Conservation (phyloP, 2,113 vertebrate genomes). For the Tautogolabrus adspersus region DNA sequence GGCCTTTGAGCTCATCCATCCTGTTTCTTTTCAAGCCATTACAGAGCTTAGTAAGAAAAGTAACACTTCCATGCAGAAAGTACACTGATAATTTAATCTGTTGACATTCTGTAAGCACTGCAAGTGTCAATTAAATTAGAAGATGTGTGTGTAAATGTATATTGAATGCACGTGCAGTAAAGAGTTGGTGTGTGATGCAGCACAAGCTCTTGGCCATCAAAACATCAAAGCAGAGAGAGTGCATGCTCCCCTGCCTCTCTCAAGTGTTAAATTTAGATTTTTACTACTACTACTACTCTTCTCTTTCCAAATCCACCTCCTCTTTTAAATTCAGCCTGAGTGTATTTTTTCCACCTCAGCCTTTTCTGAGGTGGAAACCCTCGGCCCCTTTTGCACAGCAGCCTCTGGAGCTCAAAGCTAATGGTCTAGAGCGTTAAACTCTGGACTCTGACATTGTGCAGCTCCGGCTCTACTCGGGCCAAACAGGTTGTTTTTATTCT, state of each 20-base stretch:
- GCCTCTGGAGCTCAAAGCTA: conserved; percentile 46
- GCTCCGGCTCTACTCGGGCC: conserved; percentile 28
- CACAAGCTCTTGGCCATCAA: background rate
- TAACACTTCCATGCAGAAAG: background rate
- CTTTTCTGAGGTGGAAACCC: conserved; percentile 38
- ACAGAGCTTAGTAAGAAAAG: background rate
- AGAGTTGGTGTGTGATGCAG: background rate
- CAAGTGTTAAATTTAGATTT: background rate
- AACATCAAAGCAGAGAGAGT: background rate
- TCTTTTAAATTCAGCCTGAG: conserved; percentile 50
- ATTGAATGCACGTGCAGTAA: background rate
- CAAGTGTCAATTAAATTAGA: background rate
- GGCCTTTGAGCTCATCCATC: too few relatives aligned
- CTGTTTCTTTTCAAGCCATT: background rate
- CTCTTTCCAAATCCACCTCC: conserved; percentile 1
- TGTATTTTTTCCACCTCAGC: background rate
- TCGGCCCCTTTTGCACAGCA: conserved; percentile 31
- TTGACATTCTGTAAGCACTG: background rate
- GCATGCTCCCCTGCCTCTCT: background rate
- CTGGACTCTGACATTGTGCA: conserved; percentile 35
- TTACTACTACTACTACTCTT: background rate
- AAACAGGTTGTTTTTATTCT: conserved; percentile 48
- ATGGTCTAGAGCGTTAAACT: conserved; percentile 59
- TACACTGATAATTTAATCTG: background rate
- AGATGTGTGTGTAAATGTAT: background rate